These are phyloP conservation scores for Tenthredo notha DNA, from an alignment of 2,888 invertebrate genomes.

Conservation along the genomic window DNA sequence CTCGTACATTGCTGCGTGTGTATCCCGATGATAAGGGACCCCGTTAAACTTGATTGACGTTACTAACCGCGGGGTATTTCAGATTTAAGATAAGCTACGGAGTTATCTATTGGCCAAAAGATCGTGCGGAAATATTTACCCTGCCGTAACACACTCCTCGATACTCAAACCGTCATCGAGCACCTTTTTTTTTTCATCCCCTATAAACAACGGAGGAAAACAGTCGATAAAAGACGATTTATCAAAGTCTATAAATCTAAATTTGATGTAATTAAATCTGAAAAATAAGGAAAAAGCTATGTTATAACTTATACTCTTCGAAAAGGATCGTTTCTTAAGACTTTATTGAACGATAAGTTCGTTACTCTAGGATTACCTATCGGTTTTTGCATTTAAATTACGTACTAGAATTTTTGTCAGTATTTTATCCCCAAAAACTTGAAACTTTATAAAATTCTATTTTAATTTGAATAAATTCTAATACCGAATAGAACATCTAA, in stretches of 20 bases:
- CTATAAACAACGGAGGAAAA: background rate
- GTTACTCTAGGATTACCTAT: background rate
- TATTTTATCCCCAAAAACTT: no score
- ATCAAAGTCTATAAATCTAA: background rate
- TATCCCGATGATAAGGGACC: conserved; percentile 48
- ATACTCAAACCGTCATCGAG: background rate
- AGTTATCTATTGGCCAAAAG: conserved; percentile 37
- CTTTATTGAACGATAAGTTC: background rate
- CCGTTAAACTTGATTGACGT: conserved; percentile 51
- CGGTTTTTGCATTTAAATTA: conserved; percentile 11
- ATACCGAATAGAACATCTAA: background rate
- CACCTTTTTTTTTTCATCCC: background rate
- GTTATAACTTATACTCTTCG: no score
- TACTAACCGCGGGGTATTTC: conserved; percentile 13
- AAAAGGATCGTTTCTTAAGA: background rate
- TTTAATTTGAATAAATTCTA: conserved; percentile 15
- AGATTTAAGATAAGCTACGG: conserved; percentile 33
- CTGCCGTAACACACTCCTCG: background rate
- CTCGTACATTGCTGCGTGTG: conserved; percentile 43
- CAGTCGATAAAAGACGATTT: background rate
- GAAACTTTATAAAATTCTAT: background rate
- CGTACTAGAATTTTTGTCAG: background rate
- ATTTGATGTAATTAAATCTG: background rate
- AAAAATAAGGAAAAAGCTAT: no score
- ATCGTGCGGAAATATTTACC: conserved; percentile 16